Percentiles rank a stretch among this genome's conserved stretches.
Conservation (phyloP, 2,888 invertebrate genomes). For the Chaitophorus viminalis region DNA sequence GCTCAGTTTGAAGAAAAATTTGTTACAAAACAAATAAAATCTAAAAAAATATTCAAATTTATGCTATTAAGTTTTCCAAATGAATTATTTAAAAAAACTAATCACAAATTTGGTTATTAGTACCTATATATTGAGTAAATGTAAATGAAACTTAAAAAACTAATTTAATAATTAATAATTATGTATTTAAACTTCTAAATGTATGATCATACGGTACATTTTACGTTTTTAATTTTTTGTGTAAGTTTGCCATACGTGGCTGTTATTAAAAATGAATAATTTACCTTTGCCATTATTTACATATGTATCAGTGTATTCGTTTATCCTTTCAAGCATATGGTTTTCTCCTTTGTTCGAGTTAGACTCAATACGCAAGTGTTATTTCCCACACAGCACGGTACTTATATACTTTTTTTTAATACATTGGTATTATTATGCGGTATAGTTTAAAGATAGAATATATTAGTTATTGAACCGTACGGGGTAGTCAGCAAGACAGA, state of each 20-base stretch:
- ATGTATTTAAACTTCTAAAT: not conserved
- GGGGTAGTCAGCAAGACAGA: no score
- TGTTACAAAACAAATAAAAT: not conserved
- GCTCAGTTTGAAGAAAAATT: not conserved
- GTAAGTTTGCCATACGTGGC: not conserved
- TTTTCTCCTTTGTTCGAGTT: conserved; percentile 13
- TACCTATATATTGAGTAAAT: no score
- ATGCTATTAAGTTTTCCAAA: not conserved
- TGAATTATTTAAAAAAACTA: not conserved
- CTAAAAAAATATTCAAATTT: not conserved
- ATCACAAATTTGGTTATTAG: not conserved
- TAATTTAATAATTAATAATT: no score
- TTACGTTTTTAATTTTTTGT: not conserved
- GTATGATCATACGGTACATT: not conserved
- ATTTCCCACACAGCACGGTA: not conserved
- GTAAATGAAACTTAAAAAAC: no score
- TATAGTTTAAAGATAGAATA: not conserved
- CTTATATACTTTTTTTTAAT: conserved; percentile 7
- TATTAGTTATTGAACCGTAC: not conserved
- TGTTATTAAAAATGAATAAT: not conserved
- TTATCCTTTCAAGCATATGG: not conserved
- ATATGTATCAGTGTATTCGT: not conserved
- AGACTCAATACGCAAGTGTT: conserved; percentile 8
- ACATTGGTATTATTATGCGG: not conserved
- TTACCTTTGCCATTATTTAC: not conserved